Evolutionary conservation across 1,140 invertebrate genomes (phyloP), one percentile per base, ranked within the genome.

Genomic region (Drosophila navojoa): DNA sequence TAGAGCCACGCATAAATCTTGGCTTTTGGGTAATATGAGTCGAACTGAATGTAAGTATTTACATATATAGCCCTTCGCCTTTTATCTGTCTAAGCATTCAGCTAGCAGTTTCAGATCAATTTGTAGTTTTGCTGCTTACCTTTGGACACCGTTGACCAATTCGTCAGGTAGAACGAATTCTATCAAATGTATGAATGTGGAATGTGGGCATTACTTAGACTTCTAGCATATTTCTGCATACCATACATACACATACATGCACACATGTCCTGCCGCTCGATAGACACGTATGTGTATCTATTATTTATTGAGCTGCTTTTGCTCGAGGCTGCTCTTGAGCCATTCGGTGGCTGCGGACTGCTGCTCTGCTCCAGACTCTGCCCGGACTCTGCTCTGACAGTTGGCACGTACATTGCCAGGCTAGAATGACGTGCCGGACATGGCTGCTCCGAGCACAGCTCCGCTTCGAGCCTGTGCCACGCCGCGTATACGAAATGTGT

Each of bases 281-380:
- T 49, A 49, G 7, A 13, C 47, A 49, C 47, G 47, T 11, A 25
- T 25, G 22, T 5, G 11, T 35, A 61, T 82, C 60, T 61, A 69
- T 82, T 82, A 82, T 84, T 84, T 85, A 84, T 84, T 85, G 73
- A 84, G 73, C 80, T 64, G 60, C 62, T 76, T 57, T 70, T 60
- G 68, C 49, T 57, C 53, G 75, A 76, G 73, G 62, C 69, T 62
- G 55, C 62, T 58, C 40, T 19, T 67, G 59, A 44, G 15, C 45
- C 40, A 44, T 6, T 35, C 42, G 55, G 45, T 27, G 53, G 15
- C 57, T 42, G 42, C 47, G 35, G 66, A 61, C 49, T 47, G 19
- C 35, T 35, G 25, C 25, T 47, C 22, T 9, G 32, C 6, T 32
- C 6, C 32, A 7, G 7, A 32, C 32, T 32, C 32, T 9, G 32